Base-by-base conservation (phyloP, 2,888 invertebrate genomes). In the Drosophila neonasuta region DNA sequence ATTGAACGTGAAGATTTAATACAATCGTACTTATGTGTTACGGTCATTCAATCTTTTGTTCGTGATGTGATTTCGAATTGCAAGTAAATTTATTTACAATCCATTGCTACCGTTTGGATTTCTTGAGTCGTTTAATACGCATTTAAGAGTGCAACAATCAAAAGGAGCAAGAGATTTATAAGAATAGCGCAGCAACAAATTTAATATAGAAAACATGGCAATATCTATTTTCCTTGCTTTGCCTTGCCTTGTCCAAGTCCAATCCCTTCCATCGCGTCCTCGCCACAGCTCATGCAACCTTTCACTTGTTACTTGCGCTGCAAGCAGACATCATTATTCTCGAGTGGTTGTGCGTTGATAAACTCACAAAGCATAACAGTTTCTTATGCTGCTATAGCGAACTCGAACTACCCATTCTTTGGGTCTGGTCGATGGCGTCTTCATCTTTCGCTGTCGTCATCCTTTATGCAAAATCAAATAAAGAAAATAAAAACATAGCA, bases 261-360 rank as follows among this genome's bases (percentile, higher is more conserved):
- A 17, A 24, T 45, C 11, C 15, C 13, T 52, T 39, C 17, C 13
- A 0, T 17, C 2, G 4, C 2, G 20, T 24, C 9, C 17, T 1
- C 32, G 44, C 6, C 32, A 9, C 57, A 49, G 9, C 51, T 39
- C 34, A 30, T 45, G n/a, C 44, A 48, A 54, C 44, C 65, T 60
- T 65, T 78, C 56, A 71, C 63, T 72, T 76, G 73, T 68, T 63
- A 48, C 50, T 55, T 64, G 63, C 49, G 50, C 59, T 58, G 63
- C 36, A 59, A 61, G 70, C 71, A 85, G 86, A 85, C 82, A 82
- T 85, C 82, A 87, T 82, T 82, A 82, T 87, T 72, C 59, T 74
- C 64, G 61, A 87, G 87, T 82, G 77, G 61, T 59, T 72, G 68
- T 71, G 70, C 80, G 80, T 72, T 74, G 80, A 87, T 85, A 85